Evolutionary conservation across 2,797 vertebrate species (phyloP), one percentile per base, ranked within the genome.

Genomic region (Synanceia verrucosa): DNA sequence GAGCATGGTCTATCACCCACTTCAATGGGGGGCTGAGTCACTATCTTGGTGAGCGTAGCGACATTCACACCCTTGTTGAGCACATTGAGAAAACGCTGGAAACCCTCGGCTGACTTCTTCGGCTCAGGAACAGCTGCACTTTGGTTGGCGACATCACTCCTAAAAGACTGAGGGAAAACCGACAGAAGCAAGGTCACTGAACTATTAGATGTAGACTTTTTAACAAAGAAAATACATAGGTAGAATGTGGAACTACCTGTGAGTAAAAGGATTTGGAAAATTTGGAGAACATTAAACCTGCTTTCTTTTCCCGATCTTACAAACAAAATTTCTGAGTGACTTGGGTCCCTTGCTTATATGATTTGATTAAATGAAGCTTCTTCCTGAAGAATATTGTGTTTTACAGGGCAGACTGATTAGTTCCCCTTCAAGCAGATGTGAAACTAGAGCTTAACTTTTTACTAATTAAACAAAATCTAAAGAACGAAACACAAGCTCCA

Each of bases 61-160:
- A 93, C 81, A 18, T 93, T 89, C 65, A 93, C 91, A 1, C 92
- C 92, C 65, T 85, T 89, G 81, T 93, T 93, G 69, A 93, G 92
- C 31, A 93, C 79, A 8, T 90, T 73, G 0, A 93, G 91, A 79
- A 93, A 93, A 50, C 87, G 91, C 63, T 92, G 90, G 74, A 93
- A 93, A 31, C 92, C 92, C 41, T 70, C 77, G 3, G 73, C 23
- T 2, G 73, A 63, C 13, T 65, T 62, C 28, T 50, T 85, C 59
- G 60, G 66, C 24, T 71, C 76, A 29, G 65, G 33, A 72, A 21
- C 33, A 9, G 61, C 33, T 8, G 70, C 46, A 1, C 34, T 58
- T 21, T 65, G 66, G 10, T 51, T 19, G 62, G 44, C 6, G 46
- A 48, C 58, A 6, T 85, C 66, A 1, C 33, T 50, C 50, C 84